Base-by-base conservation (phyloP, 2,113 vertebrate genomes). In the Gasterosteus nipponicus region DNA sequence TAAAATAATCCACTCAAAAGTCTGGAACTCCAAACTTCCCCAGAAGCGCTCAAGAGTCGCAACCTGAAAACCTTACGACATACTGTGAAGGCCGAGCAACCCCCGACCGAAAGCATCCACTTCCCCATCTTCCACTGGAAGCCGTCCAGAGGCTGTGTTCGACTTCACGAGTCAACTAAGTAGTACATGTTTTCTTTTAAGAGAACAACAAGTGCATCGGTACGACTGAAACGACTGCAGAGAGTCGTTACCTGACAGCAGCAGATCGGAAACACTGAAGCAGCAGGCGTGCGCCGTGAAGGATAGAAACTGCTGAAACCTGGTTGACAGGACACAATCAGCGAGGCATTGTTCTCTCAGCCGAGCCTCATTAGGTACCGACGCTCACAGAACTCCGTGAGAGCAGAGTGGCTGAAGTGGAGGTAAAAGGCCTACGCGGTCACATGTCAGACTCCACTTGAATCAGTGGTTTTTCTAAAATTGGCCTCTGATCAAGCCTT, bases 41-140 rank as follows among this genome's bases (percentile, higher is more conserved):
- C 56, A 44, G 22, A 18, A 44, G 59, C 12, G 42, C 14, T 69
- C 2, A 26, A 81, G n/a, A 42, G 44, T 59, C n/a, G 16, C 10
- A 49, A 33, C 1, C 22, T 26, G 22, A 26, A 26, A 26, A 75
- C 60, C 75, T 53, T 73, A 68, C 39, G 59, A 64, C 54, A 65
- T 44, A 56, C 60, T 59, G 49, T 56, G 82, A 82, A 81, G 58
- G 70, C 60, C 67, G 44, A 15, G 29, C 58, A 67, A 69, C 53
- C 19, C 61, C 63, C 53, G 7, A 60, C 61, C 26, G 39, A 81
- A 51, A 16, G 18, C 63, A 29, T 61, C 59, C 15, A 10, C 51
- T 18, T n/a, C 22, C 33, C 35, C 6, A n/a, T 26, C n/a, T n/a
- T 9, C 39, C 54, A 4, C 19, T 44, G 57, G 22, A 78, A 41